Percentiles rank a stretch among this genome's conserved stretches.
Evolutionary conservation across 2,888 invertebrate species (phyloP).

Genomic region (Vanessa cardui): DNA sequence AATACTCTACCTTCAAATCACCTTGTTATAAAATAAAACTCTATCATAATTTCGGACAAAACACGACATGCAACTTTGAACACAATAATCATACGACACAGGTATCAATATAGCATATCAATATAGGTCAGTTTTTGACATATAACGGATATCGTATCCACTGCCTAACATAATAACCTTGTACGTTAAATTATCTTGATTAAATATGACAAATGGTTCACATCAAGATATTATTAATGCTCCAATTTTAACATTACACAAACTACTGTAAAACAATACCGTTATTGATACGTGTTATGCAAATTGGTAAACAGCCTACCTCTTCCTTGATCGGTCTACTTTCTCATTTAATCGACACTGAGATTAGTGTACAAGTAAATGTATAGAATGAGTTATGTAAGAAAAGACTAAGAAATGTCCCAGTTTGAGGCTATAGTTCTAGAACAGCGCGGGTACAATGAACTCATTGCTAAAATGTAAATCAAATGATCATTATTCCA

Average conservation of each 20-base stretch:
- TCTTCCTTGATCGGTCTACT: conserved; percentile 43
- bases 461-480: background rate
- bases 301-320: conserved; percentile 31
- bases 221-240: background rate
- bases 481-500: background rate
- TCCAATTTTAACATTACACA: conserved; percentile 2
- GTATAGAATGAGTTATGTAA: conserved; percentile 10
- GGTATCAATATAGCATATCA: no score
- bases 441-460: background rate
- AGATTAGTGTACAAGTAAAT: conserved; percentile 14
- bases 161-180: no score
- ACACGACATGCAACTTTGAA: no score
- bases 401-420: conserved; percentile 5
- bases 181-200: no score
- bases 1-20: no score
- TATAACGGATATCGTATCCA: no score
- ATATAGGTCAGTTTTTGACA: no score
- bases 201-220: background rate
- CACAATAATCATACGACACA: no score
- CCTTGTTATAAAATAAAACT: no score
- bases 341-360: conserved; percentile 37
- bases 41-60: no score
- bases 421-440: background rate
- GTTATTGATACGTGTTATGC: conserved; percentile 35
- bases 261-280: conserved; percentile 39